Base-by-base conservation (phyloP, 2,888 invertebrate species). In the Papilio demoleus region DNA sequence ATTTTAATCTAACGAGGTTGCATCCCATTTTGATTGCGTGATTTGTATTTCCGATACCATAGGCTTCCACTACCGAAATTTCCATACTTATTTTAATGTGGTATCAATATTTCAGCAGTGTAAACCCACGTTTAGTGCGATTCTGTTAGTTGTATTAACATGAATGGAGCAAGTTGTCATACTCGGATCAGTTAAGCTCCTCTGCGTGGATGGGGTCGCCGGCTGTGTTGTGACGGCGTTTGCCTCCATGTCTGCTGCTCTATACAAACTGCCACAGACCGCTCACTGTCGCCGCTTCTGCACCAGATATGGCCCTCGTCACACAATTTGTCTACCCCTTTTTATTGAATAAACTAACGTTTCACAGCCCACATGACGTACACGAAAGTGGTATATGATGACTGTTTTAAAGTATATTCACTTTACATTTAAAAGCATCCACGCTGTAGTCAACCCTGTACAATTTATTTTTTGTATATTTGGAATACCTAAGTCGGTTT, bases 251-350 rank as follows among this genome's bases (percentile, higher is more conserved):
- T 79, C 53, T 8, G 27, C 79, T 14, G n/a, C 53, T 53, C 53
- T 53, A 31, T 17, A 31, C 4, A 9, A 56, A 56, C 53, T 17
- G 53, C 70, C 71, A 75, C 71, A 77, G 80, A 76, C 79, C 79
- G 78, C 81, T 72, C 78, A 73, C 77, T 76, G 73, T 56, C 27
- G 17, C 53, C 73, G 75, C 86, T 80, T 81, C 86, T 87, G 87
- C 84, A 87, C 86, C 85, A 87, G 85, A 88, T 78, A 86, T 81
- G 86, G 45, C 31, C 53, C 31, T 31, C 14, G 53, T 56, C n/a
- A 56, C 6, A 53, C 53, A 53, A 27, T 22, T 31, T 56, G 31
- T 56, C 53, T 56, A 56, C 9, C n/a, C 31, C 8, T 27, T 17
- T 9, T 56, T n/a, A 17, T 56, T 2, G 6, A 50, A 47, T 50